Evolutionary conservation across 2,797 vertebrate species (phyloP), one percentile per base, ranked within the genome.

Genomic region (Rallus crepitans): DNA sequence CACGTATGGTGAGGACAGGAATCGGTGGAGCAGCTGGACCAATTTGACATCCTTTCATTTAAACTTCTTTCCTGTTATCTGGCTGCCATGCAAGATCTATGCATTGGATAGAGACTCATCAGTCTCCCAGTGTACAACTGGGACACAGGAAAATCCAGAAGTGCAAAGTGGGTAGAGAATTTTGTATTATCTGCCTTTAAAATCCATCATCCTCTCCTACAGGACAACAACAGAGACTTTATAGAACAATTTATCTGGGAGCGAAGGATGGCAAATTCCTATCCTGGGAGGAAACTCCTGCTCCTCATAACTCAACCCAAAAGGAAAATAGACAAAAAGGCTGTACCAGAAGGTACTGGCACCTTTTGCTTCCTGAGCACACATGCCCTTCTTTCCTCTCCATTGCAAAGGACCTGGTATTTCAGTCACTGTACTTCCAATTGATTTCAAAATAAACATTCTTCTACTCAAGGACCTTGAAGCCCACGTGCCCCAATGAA

Each of bases 261-360:
- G 16, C 4, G 30, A 88, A 65, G 28, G 28, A 7, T 11, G 4
- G 13, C 16, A 66, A 90, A 69, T n/a, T 52, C 50, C 55, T 79
- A 21, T 37, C 45, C 56, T 33, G 30, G 18, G 27, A 88, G 42
- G n/a, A 92, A 94, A 96, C 50, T 70, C 76, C 59, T 50, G 15
- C 39, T 87, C 33, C 23, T 45, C 15, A 0, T 45, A 93, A 79
- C 31, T 88, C 50, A 48, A 6, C 61, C 39, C 37, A 23, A 25
- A 90, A 82, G 33, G 50, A 81, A 79, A 90, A 18, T 12, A n/a
- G 55, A 59, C 17, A 60, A 75, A 66, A 52, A 56, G 84, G 30
- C 40, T 1, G 1, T 28, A n/a, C 75, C 61, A 85, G 73, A 59
- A 84, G 31, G 9, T 78, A 78, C n/a, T n/a, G 42, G 8, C 0